Percentiles rank a stretch among this genome's conserved stretches.
Evolutionary conservation across 2,113 vertebrate genomes (phyloP).

Genomic region (Sula dactylatra): DNA sequence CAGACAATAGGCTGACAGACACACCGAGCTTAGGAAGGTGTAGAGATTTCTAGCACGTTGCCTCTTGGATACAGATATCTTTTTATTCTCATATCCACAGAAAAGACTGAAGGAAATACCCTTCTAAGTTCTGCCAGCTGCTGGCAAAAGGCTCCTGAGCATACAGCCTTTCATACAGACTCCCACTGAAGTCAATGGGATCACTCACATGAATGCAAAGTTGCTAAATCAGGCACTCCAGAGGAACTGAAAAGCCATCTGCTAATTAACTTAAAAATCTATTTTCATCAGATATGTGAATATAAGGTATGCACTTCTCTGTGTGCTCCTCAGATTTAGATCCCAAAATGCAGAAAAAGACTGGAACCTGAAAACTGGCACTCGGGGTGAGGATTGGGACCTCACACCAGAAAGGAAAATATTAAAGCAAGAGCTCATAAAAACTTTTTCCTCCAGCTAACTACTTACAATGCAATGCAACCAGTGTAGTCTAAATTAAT

Average conservation of each 20-base stretch:
- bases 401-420: not conserved
- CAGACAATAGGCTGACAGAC: not conserved
- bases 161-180: not conserved
- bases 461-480: not conserved
- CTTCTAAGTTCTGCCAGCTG: constrained; percentile 28
- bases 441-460: not conserved
- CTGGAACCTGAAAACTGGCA: not conserved
- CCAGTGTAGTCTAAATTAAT: not conserved
- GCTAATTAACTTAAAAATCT: constrained; percentile 48
- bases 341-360: not conserved
- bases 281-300: constrained; percentile 19
- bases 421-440: not conserved
- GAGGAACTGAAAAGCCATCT: constrained; percentile 26
- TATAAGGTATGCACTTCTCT: not conserved
- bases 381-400: not conserved
- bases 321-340: not conserved
- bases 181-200: constrained; percentile 22
- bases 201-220: constrained; percentile 2
- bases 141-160: not conserved
- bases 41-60: not conserved
- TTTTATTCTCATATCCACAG: not conserved
- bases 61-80: constrained; percentile 8
- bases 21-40: not conserved
- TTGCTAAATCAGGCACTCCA: constrained; percentile 3
- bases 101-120: not conserved